These are phyloP conservation scores for Poecile atricapillus DNA, from an alignment of 2,113 vertebrate species.

Conservation along the genomic window DNA sequence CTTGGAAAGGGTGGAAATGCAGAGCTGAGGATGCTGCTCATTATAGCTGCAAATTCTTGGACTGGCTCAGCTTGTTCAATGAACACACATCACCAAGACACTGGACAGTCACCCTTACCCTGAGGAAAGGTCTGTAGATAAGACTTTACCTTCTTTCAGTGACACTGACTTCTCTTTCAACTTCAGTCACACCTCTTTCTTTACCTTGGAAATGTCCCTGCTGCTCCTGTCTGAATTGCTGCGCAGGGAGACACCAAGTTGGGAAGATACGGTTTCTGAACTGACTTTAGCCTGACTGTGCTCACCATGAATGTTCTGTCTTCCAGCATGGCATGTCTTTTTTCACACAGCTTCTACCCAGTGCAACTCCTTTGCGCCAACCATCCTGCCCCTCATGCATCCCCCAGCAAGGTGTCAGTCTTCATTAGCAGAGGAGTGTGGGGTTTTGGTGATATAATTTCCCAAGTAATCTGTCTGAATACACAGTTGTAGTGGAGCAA, in stretches of 20 bases:
- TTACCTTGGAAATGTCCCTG: background rate
- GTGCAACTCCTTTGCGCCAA: background rate
- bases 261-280: background rate
- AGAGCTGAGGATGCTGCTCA: background rate
- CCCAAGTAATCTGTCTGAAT: background rate
- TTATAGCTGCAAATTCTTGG: background rate
- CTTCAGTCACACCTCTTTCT: background rate
- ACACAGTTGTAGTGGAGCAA: background rate
- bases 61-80: background rate
- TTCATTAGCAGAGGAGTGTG: background rate
- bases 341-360: background rate
- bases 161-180: background rate
- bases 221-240: background rate
- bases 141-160: background rate
- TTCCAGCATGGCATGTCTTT: background rate
- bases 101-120: background rate
- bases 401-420: background rate
- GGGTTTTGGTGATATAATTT: background rate
- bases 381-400: background rate
- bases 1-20: background rate
- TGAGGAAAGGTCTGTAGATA: background rate
- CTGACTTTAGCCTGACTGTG: background rate
- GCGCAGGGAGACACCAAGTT: background rate
- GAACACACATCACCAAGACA: background rate
- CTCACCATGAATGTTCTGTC: accelerated